Evolutionary conservation across 2,888 invertebrate species (phyloP).

Genomic region (Apoda limacodes): DNA sequence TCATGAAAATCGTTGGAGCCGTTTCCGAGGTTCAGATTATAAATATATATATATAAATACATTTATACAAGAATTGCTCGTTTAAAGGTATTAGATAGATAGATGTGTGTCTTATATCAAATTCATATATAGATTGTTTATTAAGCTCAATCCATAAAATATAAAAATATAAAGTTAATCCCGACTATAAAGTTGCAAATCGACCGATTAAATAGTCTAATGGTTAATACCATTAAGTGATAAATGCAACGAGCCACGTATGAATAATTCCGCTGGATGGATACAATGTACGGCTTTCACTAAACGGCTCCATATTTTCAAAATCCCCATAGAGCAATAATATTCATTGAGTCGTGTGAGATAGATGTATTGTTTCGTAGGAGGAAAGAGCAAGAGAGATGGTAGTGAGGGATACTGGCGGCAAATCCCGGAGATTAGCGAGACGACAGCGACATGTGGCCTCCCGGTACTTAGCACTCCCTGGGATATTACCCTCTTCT

Average conservation of each 20-base stretch:
- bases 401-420: constrained; percentile 52
- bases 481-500: constrained; percentile 29
- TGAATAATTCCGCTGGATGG: constrained; percentile 66
- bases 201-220: constrained; percentile 62
- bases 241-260: constrained; percentile 62
- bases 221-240: constrained; percentile 69
- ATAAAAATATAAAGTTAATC: no score
- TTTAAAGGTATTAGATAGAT: no score
- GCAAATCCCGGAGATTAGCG: constrained; percentile 68
- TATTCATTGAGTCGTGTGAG: constrained; percentile 63
- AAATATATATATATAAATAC: no score
- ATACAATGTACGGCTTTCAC: constrained; percentile 67
- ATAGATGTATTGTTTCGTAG: constrained; percentile 36
- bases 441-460: constrained; percentile 68
- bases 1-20: no score
- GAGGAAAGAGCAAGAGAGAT: constrained; percentile 37
- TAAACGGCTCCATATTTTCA: constrained; percentile 70
- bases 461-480: constrained; percentile 60
- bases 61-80: no score
- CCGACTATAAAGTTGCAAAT: constrained; percentile 61
- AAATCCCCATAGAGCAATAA: constrained; percentile 70
- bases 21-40: no score
- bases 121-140: no score
- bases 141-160: no score
- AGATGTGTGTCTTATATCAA: no score